Evolutionary conservation across 2,888 invertebrate genomes (phyloP), one percentile per base, ranked within the genome.

Genomic region (Parnassius orleans): DNA sequence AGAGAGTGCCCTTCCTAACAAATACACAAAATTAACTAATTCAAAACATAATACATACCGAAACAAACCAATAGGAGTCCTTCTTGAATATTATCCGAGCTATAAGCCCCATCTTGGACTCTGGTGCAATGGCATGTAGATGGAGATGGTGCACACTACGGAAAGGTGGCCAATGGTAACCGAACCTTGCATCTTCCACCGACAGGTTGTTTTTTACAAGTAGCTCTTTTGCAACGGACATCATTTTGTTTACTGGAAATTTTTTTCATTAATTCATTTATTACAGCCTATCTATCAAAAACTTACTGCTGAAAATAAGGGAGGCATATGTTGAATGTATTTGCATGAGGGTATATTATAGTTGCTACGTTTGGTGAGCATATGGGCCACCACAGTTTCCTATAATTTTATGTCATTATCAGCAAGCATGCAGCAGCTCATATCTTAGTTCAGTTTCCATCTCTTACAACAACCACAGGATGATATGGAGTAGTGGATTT

Each of bases 161-260:
- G 83, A 98, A 98, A 0, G 98, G 98, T 0, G 98, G 98, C 95
- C 97, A 95, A 80, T 98, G 98, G 78, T 97, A 98, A 0, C 98
- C 98, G 52, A 87, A 80, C 19, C 89, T 71, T 0, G 91, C 85
- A 62, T 93, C 92, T 0, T 83, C 76, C 0, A 80, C 54, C 0
- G 84, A 71, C 0, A 92, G 82, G n/a, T 91, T 92, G 66, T 93
- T 87, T n/a, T 93, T 87, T 0, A 72, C 65, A 1, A 95, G 71
- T 24, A 91, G 72, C 1, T 87, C 80, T 54, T 88, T 85, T 0
- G 93, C 77, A 0, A 85, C 88, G 0, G 84, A 73, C 3, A 96
- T 87, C 92, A 98, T 93, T 73, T 93, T 94, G 53, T 93, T 84
- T 56, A 96, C 97, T 96, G 77, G 10, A 86, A 84, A 43, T 24